Percentiles rank a stretch among this genome's conserved stretches.
These are phyloP conservation scores for Sorex maritimensis DNA, from an alignment of 2,797 vertebrate genomes.

Conservation along the genomic window DNA sequence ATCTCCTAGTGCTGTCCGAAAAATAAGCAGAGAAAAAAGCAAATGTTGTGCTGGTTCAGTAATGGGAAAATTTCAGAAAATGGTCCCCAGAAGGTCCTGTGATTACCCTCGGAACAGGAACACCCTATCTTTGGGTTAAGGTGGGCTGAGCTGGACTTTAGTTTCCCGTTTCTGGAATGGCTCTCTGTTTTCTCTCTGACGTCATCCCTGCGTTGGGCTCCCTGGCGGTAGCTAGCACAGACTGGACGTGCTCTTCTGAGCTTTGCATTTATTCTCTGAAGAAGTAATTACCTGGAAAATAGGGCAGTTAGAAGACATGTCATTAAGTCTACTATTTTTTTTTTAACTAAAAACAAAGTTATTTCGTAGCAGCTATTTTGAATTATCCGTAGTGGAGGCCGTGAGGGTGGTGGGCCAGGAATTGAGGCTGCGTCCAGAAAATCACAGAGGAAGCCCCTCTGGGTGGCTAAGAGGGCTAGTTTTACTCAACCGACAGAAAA, in stretches of 20 bases:
- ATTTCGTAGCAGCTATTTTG: neutral
- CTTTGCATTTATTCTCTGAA: neutral
- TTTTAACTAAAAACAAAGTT: slow-evolving; percentile 15
- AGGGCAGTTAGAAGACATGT: neutral
- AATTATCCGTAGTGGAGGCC: too few species aligned
- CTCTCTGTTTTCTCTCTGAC: neutral
- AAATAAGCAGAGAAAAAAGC: neutral
- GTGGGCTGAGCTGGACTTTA: neutral
- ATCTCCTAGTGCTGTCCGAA: neutral
- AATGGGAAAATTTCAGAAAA: neutral
- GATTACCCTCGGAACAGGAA: neutral
- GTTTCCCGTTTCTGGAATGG: too few species aligned
- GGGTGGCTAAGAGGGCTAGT: too few species aligned
- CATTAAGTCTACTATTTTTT: neutral
- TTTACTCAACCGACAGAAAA: neutral
- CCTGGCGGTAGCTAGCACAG: neutral
- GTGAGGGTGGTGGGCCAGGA: too few species aligned
- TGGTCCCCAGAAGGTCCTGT: neutral
- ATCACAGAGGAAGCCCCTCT: too few species aligned
- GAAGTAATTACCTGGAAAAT: too few species aligned
- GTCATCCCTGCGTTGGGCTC: neutral
- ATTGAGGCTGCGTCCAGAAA: too few species aligned
- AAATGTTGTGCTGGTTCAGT: neutral
- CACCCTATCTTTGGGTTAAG: neutral
- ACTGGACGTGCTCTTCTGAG: neutral